Evolutionary conservation across 1,140 invertebrate species (phyloP).

Genomic region (Drosophila varians): DNA sequence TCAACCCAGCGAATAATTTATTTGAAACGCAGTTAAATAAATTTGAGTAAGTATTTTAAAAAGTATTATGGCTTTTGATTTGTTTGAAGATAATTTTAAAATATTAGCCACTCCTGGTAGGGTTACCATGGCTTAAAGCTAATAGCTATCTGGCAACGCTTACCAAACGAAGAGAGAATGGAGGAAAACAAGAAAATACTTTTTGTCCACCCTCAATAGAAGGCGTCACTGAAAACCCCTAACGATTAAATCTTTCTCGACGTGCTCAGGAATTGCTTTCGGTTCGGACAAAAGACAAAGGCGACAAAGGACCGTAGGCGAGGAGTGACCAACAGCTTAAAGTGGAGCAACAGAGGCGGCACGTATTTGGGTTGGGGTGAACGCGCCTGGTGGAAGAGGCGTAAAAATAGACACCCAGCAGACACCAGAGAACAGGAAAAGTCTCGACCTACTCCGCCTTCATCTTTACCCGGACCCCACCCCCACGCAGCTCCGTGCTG

Average conservation of each 20-base stretch:
- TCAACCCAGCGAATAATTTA: too few relatives aligned
- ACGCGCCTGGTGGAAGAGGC: constrained; percentile 29
- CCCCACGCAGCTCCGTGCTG: constrained; percentile 46
- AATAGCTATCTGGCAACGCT: neutral
- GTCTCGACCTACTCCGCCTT: neutral
- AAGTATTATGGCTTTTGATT: too few relatives aligned
- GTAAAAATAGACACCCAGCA: constrained; percentile 52
- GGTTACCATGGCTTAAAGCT: neutral
- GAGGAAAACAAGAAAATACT: neutral
- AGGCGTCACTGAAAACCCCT: neutral
- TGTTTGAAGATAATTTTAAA: neutral
- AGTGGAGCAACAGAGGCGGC: constrained; percentile 34
- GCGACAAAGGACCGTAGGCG: neutral
- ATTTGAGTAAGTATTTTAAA: too few relatives aligned
- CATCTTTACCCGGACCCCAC: neutral
- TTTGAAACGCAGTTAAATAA: too few relatives aligned
- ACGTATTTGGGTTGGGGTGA: constrained; percentile 61
- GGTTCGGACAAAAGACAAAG: neutral
- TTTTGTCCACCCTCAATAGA: neutral
- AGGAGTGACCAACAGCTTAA: constrained; percentile 42
- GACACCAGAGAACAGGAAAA: constrained; percentile 1
- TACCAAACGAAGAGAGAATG: neutral
- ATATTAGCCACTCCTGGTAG: neutral
- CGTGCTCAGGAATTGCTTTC: neutral
- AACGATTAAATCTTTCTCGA: neutral